Evolutionary conservation across 2,888 invertebrate genomes (phyloP), one percentile per base, ranked within the genome.

Genomic region (Stenodera caucasica): DNA sequence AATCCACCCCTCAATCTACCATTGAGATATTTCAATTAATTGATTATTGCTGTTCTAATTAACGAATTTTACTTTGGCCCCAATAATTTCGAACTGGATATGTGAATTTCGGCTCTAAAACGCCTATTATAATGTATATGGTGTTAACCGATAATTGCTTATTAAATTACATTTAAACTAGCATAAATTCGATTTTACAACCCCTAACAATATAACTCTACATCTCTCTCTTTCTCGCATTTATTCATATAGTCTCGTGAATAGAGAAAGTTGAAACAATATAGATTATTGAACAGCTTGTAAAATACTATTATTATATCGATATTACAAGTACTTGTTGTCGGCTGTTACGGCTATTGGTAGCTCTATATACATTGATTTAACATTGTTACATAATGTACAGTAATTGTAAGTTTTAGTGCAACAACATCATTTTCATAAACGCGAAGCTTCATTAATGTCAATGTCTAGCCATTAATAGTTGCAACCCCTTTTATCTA

Each of bases 91-190:
- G n/a, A n/a, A n/a, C n/a, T n/a, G n/a, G n/a, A n/a, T n/a, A n/a
- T n/a, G n/a, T n/a, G n/a, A n/a, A n/a, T n/a, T n/a, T n/a, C n/a
- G n/a, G n/a, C n/a, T n/a, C n/a, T 21, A 4, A 21, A 45, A 21
- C 21, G 21, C 12, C 15, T 45, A 21, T 45, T 45, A 18, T 21
- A 21, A 6, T 26, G 4, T 26, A 26, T 26, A 26, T 21, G 45
- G 70, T 71, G 70, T 67, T 69, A 70, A 67, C 71, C 71, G 71
- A 75, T 73, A 75, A 75, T 72, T 72, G 72, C 73, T 72, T 73
- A 74, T 73, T 74, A 75, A 75, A 74, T 73, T 73, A 70, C 69
- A 63, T 61, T 67, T 70, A 71, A 71, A 72, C 70, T 69, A 63
- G 64, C 67, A 67, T 72, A 73, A 73, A 74, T 71, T 71, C 72